Conservation (phyloP, 2,888 invertebrate genomes). For the Pogonocherus hispidulus region DNA sequence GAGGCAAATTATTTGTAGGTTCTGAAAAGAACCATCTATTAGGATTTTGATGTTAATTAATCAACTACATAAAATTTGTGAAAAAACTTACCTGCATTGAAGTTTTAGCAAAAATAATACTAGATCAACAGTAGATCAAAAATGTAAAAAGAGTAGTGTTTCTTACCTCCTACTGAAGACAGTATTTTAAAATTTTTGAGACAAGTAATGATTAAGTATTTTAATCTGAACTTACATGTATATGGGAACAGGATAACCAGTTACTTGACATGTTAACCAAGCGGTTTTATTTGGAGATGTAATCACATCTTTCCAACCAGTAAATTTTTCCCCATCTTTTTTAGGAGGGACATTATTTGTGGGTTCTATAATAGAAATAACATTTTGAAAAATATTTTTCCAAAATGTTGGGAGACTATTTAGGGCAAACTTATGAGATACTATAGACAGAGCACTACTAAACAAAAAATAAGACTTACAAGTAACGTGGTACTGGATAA, state of each 20-base stretch:
- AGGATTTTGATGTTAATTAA: slow-evolving; percentile 45
- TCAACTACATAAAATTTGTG: neutral
- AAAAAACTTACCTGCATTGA: neutral
- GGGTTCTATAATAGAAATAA: slow-evolving; percentile 66
- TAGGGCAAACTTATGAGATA: slow-evolving; percentile 65
- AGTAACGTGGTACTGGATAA: slow-evolving; percentile 78
- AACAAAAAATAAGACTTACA: slow-evolving; percentile 71
- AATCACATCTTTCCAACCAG: slow-evolving; percentile 74
- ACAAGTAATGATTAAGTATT: neutral
- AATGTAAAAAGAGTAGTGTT: too few species aligned
- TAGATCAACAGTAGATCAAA: too few species aligned
- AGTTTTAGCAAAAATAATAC: too few species aligned
- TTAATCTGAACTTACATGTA: slow-evolving; percentile 60
- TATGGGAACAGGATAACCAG: slow-evolving; percentile 71
- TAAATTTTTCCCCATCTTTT: slow-evolving; percentile 73
- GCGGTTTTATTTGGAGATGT: slow-evolving; percentile 71
- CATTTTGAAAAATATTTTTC: slow-evolving; percentile 30
- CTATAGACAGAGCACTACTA: slow-evolving; percentile 68
- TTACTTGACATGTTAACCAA: slow-evolving; percentile 76
- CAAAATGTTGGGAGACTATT: slow-evolving; percentile 27
- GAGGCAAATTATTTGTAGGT: slow-evolving; percentile 69
- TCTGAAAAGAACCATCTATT: slow-evolving; percentile 64
- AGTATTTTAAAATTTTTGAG: neutral
- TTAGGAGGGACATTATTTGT: slow-evolving; percentile 77
- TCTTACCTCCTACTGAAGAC: neutral